Conservation (phyloP, 2,113 vertebrate genomes). For the Hepsetus odoe region DNA sequence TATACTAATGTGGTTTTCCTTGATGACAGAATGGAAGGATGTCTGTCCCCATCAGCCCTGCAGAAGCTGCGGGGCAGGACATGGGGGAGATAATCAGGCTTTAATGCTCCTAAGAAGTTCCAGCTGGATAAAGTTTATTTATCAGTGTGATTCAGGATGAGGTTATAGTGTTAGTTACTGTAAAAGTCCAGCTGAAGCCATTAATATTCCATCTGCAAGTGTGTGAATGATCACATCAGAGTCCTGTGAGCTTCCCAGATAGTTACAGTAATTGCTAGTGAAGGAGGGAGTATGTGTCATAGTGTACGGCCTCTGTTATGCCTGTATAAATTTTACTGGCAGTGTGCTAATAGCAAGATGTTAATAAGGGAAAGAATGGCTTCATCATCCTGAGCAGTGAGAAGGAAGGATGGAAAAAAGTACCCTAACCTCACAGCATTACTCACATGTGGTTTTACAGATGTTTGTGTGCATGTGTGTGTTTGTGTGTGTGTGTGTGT, state of each 20-base stretch:
- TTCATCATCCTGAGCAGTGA: conserved; percentile 39
- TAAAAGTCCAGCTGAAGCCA: background rate
- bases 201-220: background rate
- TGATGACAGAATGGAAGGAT: background rate
- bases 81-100: background rate
- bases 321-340: too few relatives aligned
- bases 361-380: conserved; percentile 20
- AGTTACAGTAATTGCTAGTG: background rate
- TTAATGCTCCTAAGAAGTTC: background rate
- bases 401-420: conserved; percentile 51
- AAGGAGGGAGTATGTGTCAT: background rate
- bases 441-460: conserved; percentile 48
- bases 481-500: conserved; percentile 28
- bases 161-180: background rate
- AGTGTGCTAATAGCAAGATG: conserved; percentile 6
- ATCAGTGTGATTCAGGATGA: background rate
- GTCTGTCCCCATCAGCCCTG: background rate
- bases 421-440: conserved; percentile 47
- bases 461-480: conserved; percentile 41
- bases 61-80: background rate
- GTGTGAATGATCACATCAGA: background rate
- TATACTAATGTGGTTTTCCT: background rate
- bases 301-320: background rate
- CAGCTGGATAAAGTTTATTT: background rate
- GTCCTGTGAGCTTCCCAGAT: background rate